Conservation (phyloP, 2,113 vertebrate species). For the Oceanites oceanicus region DNA sequence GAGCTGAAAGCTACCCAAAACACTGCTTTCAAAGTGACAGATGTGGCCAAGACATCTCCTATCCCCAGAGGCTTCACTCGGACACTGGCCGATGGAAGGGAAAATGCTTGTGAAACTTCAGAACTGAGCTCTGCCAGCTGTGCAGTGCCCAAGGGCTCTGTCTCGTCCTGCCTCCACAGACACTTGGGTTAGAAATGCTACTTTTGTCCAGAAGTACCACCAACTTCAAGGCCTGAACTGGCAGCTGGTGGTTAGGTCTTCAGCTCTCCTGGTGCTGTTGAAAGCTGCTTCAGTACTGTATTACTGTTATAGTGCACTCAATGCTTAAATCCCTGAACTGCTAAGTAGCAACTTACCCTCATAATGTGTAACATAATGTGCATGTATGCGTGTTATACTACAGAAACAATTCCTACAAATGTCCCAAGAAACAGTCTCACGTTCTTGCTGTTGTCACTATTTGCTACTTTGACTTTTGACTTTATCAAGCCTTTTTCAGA, state of each 20-base stretch:
- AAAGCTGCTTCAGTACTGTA: background rate
- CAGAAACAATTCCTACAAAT: background rate
- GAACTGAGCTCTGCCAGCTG: background rate
- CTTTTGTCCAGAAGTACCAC: conserved; percentile 23
- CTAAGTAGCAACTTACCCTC: background rate
- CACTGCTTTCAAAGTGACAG: conserved; percentile 11
- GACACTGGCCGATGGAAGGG: background rate
- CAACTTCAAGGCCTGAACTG: background rate
- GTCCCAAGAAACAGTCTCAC: background rate
- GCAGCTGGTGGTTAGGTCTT: background rate
- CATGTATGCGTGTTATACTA: background rate
- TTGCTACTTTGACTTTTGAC: background rate
- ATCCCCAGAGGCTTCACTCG: background rate
- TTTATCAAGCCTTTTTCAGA: background rate
- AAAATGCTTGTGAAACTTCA: conserved; percentile 54
- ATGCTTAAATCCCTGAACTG: background rate
- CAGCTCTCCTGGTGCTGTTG: background rate
- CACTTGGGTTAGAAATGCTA: background rate
- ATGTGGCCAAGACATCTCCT: conserved; percentile 33
- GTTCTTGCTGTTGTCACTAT: background rate
- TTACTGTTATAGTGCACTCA: background rate
- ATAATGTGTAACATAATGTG: background rate
- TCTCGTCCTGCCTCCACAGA: background rate
- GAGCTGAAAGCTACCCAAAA: conserved; percentile 4
- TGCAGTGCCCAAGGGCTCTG: background rate